Percentiles rank a stretch among this genome's conserved stretches.
Conservation (phyloP, 37 sponge, comb jelly and placozoan species). For the Geodia barretti region DNA sequence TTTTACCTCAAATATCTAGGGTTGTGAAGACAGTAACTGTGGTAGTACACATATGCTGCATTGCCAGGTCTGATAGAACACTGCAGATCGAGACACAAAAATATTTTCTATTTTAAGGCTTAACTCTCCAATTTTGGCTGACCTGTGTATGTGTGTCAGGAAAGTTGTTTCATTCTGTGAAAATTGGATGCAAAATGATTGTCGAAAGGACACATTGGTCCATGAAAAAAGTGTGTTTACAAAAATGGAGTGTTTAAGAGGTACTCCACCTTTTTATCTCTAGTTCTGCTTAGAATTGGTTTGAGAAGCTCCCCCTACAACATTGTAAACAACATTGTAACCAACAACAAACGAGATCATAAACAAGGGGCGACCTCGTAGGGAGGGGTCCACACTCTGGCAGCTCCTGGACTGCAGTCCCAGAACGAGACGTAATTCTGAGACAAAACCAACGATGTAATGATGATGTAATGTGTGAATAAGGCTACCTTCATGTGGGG, state of each 20-base stretch:
- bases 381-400: constrained; percentile 54
- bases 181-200: background rate
- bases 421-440: constrained; percentile 60
- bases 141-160: constrained; percentile 63
- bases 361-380: too few species aligned
- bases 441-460: background rate
- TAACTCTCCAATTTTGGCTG: background rate
- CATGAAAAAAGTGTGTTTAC: too few species aligned
- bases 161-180: constrained; percentile 53
- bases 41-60: constrained; percentile 71
- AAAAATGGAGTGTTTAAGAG: background rate
- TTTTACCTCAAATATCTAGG: background rate
- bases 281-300: constrained; percentile 44
- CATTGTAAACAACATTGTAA: too few species aligned
- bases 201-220: too few species aligned
- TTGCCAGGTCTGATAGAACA: constrained; percentile 49
- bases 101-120: background rate
- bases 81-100: constrained; percentile 2
- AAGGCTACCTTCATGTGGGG: too few species aligned
- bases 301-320: constrained; percentile 50
- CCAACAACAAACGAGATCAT: too few species aligned
- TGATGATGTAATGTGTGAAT: background rate
- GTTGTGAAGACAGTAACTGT: constrained; percentile 15
- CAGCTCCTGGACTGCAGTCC: constrained; percentile 55
- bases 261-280: constrained; percentile 34